phyloP scores from a whole-genome alignment of 2,113 vertebrate species.

The Oplegnathus fasciatus region DNA sequence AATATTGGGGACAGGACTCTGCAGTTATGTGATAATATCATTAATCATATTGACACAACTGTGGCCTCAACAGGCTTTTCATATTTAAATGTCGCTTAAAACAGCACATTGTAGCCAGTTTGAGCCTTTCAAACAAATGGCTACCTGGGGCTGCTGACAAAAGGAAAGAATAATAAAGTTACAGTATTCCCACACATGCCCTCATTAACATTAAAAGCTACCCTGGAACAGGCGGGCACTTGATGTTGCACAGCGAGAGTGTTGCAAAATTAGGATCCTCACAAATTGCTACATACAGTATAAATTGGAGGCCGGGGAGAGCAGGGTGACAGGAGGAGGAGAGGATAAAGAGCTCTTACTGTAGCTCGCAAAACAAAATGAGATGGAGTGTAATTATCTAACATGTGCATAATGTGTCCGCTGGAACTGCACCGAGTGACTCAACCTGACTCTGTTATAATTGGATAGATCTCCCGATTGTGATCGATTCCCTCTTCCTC shows the following conservation, averaged over 20 bases:
- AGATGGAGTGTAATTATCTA: constrained; percentile 68
- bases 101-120: not conserved
- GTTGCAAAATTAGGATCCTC: constrained; percentile 59
- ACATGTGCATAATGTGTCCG: constrained; percentile 59
- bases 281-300: constrained; percentile 51
- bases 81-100: constrained; percentile 5
- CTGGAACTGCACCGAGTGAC: constrained; percentile 43
- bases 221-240: constrained; percentile 28
- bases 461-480: constrained; percentile 39
- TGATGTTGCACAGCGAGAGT: constrained; percentile 27
- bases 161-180: constrained; percentile 21
- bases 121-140: constrained; percentile 19
- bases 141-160: constrained; percentile 10
- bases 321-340: constrained; percentile 35
- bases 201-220: constrained; percentile 47
- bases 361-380: constrained; percentile 60
- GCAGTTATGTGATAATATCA: constrained; percentile 26
- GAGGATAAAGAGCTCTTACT: constrained; percentile 55
- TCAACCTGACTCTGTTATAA: constrained; percentile 45
- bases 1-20: not conserved
- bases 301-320: constrained; percentile 45
- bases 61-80: constrained; percentile 11
- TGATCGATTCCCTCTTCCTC: constrained; percentile 30
- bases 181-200: constrained; percentile 32
- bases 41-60: constrained; percentile 26